Evolutionary conservation across 2,888 invertebrate species (phyloP), one percentile per base, ranked within the genome.

Genomic region (Spisula solida): DNA sequence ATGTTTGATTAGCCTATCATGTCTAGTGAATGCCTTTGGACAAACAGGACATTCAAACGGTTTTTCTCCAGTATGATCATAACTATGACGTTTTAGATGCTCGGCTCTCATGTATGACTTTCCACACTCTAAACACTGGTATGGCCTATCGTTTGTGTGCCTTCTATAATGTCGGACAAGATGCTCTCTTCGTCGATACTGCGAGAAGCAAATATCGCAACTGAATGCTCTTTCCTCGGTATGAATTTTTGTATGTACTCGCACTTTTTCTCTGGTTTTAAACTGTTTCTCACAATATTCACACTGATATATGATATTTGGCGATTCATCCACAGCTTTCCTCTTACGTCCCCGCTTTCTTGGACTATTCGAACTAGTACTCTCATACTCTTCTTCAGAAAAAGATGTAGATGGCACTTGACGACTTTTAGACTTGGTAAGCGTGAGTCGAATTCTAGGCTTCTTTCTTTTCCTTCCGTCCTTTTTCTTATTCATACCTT

Each of bases 21-120:
- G 91, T 29, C 94, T 87, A 29, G 92, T 92, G 82, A 93, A 94
- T 14, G 88, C 80, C 47, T 92, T 93, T 1, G 86, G 88, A 88
- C 94, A 94, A 4, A 86, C 70, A 10, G 92, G 85, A 82, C 94
- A 94, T 70, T 93, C 90, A 89, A 92, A 94, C 0, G 93, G 93
- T 75, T 92, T 94, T 34, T 91, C 93, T 31, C 92, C 91, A 20
- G 92, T 88, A 83, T 94, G 94, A 41, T 93, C 91, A 80, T 89
- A 92, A 81, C 92, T 92, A 87, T 94, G 94, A 10, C 94, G 91
- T 82, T 93, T 92, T 12, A 94, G 90, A 91, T 94, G 94, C 86
- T 94, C 94, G 14, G 91, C 89, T 34, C 94, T 82, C 89, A 93
- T 93, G 83, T 93, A 94, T 6, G 89, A 86, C 79, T 92, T 93